Evolutionary conservation across 92 coral and sea anemone species (phyloP).

Genomic region (Meandrina meandrites): DNA sequence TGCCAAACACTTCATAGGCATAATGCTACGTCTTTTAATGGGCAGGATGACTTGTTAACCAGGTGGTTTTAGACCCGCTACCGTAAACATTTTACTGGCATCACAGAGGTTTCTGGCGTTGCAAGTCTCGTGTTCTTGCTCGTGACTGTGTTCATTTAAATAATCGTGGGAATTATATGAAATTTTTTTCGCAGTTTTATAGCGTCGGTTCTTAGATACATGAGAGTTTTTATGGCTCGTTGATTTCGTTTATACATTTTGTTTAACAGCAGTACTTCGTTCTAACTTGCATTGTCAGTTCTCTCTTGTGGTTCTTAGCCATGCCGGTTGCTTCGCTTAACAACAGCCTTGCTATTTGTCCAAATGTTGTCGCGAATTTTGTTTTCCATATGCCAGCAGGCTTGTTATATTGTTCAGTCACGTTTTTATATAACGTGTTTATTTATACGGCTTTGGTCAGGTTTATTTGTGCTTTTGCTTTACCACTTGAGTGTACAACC

Average conservation of each 20-base stretch:
- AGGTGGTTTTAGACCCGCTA: conserved; percentile 26
- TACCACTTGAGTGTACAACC: conserved; percentile 31
- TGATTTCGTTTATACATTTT: neutral
- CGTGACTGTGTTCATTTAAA: conserved; percentile 44
- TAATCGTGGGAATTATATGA: conserved; percentile 21
- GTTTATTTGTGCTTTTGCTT: conserved; percentile 4
- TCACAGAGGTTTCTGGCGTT: conserved; percentile 42
- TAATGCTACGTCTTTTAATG: conserved; percentile 5
- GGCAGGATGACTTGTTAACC: conserved; percentile 1
- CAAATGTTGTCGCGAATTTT: neutral
- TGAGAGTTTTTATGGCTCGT: neutral
- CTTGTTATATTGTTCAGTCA: conserved; percentile 1
- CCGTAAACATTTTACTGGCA: conserved; percentile 32
- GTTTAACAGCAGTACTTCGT: neutral
- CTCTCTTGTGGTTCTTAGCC: neutral
- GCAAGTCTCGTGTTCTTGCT: neutral
- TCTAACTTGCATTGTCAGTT: neutral
- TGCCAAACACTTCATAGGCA: neutral
- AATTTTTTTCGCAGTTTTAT: conserved; percentile 21
- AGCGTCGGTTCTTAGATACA: conserved; percentile 24
- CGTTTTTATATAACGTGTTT: neutral
- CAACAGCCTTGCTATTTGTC: conserved; percentile 15
- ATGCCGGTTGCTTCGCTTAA: neutral
- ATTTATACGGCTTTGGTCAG: conserved; percentile 12
- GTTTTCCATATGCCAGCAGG: conserved; percentile 1